Conservation (phyloP, 2,797 vertebrate genomes). For the Tinamus major region DNA sequence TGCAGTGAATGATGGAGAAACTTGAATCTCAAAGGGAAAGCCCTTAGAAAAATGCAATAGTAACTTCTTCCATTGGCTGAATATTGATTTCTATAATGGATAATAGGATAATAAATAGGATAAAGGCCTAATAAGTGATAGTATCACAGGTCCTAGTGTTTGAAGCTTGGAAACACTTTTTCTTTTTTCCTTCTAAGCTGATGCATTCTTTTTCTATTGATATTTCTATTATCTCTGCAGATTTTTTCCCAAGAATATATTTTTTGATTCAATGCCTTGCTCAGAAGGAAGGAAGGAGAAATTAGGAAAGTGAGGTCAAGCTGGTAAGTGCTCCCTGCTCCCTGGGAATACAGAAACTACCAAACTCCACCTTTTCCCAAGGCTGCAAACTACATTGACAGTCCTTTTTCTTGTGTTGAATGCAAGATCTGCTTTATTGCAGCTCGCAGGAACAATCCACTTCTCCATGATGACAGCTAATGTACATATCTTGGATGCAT, state of each 20-base stretch:
- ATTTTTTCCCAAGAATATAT: conserved; percentile 35
- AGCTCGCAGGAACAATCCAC: background rate
- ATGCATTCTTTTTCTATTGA: conserved; percentile 34
- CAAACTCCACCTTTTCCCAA: background rate
- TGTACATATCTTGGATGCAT: background rate
- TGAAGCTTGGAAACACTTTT: background rate
- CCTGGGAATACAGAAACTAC: background rate
- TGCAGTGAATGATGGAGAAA: conserved; percentile 3
- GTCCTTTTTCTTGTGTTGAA: background rate
- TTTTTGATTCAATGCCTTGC: background rate
- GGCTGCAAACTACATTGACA: background rate
- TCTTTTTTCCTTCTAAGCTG: conserved; percentile 2
- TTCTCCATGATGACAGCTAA: background rate
- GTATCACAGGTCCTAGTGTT: background rate
- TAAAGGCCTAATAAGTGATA: background rate
- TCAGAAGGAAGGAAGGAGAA: background rate
- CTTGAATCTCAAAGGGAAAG: background rate
- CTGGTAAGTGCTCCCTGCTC: background rate
- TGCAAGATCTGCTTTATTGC: background rate
- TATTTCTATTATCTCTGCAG: conserved; percentile 54
- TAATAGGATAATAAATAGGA: background rate
- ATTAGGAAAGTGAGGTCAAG: background rate
- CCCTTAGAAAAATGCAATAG: background rate
- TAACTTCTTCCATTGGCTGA: background rate
- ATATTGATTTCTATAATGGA: conserved; percentile 35